phyloP scores from a whole-genome alignment of 2,113 vertebrate species.

The Oxyruncus cristatus region DNA sequence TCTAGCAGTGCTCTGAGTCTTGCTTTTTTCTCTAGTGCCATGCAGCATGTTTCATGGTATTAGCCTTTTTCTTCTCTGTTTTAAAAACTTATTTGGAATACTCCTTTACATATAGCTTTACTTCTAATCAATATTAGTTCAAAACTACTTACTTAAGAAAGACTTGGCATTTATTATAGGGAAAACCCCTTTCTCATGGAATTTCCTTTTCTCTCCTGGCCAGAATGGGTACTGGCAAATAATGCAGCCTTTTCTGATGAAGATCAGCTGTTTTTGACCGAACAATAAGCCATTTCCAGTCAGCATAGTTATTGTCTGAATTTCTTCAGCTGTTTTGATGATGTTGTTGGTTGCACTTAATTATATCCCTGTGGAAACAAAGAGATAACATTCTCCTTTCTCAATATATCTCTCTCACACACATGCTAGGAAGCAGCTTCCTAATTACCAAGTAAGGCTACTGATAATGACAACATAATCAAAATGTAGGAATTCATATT shows the following conservation, averaged over 20 bases:
- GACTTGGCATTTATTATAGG: background rate
- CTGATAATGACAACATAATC: conserved; percentile 66
- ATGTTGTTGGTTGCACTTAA: conserved; percentile 46
- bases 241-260: background rate
- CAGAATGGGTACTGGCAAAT: background rate
- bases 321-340: conserved; percentile 47
- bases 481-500: conserved; percentile 67
- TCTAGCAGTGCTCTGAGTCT: background rate
- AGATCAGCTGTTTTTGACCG: conserved; percentile 8
- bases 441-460: conserved; percentile 63
- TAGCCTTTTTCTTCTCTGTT: background rate
- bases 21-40: background rate
- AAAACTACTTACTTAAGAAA: background rate
- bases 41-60: background rate
- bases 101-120: background rate
- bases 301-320: conserved; percentile 41
- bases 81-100: background rate
- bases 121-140: background rate
- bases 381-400: conserved; percentile 45
- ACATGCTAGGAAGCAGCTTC: conserved; percentile 41
- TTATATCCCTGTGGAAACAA: conserved; percentile 62
- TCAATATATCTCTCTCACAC: conserved; percentile 34
- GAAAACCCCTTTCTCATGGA: background rate
- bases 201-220: conserved; percentile 5
- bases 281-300: conserved; percentile 47